These are phyloP conservation scores for Parnassius smintheus DNA, from an alignment of 2,888 invertebrate genomes.

Conservation along the genomic window DNA sequence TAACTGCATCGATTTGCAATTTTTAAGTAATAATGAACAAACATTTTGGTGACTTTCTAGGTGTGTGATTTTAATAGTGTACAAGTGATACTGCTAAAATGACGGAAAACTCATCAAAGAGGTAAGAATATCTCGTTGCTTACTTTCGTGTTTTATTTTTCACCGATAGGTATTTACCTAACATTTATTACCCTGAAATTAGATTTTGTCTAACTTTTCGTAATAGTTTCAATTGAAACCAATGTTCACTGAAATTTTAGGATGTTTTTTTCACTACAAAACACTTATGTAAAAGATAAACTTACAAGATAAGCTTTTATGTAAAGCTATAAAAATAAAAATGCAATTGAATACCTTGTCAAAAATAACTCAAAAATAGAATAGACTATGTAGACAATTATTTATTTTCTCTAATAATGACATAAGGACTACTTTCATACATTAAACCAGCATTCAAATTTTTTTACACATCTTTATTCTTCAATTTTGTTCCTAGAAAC, in stretches of 20 bases:
- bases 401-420: constrained; percentile 5
- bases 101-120: constrained; percentile 77
- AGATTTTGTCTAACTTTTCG: no score
- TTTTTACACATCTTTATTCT: no score
- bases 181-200: neutral
- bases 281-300: constrained; percentile 10
- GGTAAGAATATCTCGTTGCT: constrained; percentile 51
- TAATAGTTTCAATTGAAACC: neutral
- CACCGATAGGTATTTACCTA: constrained; percentile 19
- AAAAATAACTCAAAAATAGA: constrained; percentile 20
- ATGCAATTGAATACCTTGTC: constrained; percentile 2
- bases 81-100: constrained; percentile 57
- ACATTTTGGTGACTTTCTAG: constrained; percentile 30
- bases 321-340: constrained; percentile 2
- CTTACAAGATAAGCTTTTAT: constrained; percentile 1
- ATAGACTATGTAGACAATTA: constrained; percentile 11
- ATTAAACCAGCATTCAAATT: no score
- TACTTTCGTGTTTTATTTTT: constrained; percentile 25
- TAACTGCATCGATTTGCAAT: neutral
- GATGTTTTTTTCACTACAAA: constrained; percentile 8
- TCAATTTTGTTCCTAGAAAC: no score
- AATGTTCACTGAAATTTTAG: constrained; percentile 1
- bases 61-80: constrained; percentile 41
- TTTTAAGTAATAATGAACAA: constrained; percentile 31
- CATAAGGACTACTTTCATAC: neutral